Conservation (phyloP, 2,888 invertebrate species). For the Ptychoptera albimana region DNA sequence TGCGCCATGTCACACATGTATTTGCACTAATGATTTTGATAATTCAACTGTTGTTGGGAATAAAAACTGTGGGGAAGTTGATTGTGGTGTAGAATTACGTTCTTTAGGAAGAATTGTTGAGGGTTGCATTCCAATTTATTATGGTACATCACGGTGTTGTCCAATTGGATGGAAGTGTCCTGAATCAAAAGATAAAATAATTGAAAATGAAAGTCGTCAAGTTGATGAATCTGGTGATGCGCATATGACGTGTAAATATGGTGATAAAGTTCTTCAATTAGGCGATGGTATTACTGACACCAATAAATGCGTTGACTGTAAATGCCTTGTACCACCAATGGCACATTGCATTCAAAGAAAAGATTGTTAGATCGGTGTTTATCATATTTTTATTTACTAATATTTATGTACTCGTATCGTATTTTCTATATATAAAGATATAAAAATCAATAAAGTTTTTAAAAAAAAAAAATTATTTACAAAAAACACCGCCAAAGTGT, state of each 20-base stretch:
- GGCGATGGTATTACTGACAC: neutral
- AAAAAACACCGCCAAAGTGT: no score
- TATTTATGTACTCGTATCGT: no score
- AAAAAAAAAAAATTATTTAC: no score
- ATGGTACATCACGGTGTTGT: neutral
- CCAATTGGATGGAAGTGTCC: neutral
- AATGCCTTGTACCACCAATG: neutral
- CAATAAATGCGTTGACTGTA: neutral
- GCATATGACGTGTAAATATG: neutral
- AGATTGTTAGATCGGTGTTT: neutral
- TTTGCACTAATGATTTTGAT: constrained; percentile 7
- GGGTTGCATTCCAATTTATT: constrained; percentile 14
- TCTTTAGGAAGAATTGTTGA: constrained; percentile 9
- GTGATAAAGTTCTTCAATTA: neutral
- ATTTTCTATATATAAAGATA: no score
- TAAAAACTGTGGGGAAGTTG: constrained; percentile 11
- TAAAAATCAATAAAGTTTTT: no score
- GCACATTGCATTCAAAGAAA: neutral
- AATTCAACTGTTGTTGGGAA: constrained; percentile 8
- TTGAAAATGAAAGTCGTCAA: neutral
- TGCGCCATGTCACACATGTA: constrained; percentile 19
- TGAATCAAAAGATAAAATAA: neutral
- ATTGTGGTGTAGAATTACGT: constrained; percentile 13
- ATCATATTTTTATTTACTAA: no score
- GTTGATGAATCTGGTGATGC: neutral